Percentiles rank a stretch among this genome's conserved stretches.
Conservation (phyloP, 2,888 invertebrate genomes). For the Gnatocerus cornutus region DNA sequence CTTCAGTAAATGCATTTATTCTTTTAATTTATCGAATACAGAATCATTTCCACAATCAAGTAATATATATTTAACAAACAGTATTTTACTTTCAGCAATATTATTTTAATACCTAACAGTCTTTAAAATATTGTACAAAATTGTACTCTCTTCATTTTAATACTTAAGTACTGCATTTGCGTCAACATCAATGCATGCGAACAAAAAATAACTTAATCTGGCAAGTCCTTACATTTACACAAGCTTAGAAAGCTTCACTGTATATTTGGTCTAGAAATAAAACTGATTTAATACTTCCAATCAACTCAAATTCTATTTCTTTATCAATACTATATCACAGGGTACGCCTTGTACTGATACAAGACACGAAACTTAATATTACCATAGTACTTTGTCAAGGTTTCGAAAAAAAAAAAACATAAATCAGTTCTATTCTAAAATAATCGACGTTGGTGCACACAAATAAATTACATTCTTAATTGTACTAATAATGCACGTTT, state of each 20-base stretch:
- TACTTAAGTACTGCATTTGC: constrained; percentile 34
- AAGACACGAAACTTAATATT: constrained; percentile 22
- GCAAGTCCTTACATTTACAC: constrained; percentile 19
- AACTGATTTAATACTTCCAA: constrained; percentile 24
- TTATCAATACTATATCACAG: constrained; percentile 37
- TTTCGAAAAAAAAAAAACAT: too few relatives aligned
- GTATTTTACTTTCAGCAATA: constrained; percentile 40
- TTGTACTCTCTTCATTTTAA: constrained; percentile 49
- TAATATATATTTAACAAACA: constrained; percentile 36
- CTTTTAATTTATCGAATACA: constrained; percentile 29
- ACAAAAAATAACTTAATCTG: neutral
- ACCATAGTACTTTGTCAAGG: neutral
- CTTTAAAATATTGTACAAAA: constrained; percentile 62
- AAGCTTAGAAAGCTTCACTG: constrained; percentile 27
- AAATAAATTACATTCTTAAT: constrained; percentile 33
- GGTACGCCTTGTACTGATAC: constrained; percentile 14
- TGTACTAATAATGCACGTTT: constrained; percentile 55
- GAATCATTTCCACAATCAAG: constrained; percentile 32
- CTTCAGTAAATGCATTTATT: constrained; percentile 27
- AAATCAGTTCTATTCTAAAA: constrained; percentile 34
- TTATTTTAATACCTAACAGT: constrained; percentile 57
- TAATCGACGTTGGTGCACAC: constrained; percentile 20
- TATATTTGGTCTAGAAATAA: constrained; percentile 30
- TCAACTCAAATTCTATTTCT: constrained; percentile 10
- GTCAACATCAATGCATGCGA: constrained; percentile 30